phyloP scores from a whole-genome alignment of 2,888 invertebrate species.

The Coenonympha arcania region DNA sequence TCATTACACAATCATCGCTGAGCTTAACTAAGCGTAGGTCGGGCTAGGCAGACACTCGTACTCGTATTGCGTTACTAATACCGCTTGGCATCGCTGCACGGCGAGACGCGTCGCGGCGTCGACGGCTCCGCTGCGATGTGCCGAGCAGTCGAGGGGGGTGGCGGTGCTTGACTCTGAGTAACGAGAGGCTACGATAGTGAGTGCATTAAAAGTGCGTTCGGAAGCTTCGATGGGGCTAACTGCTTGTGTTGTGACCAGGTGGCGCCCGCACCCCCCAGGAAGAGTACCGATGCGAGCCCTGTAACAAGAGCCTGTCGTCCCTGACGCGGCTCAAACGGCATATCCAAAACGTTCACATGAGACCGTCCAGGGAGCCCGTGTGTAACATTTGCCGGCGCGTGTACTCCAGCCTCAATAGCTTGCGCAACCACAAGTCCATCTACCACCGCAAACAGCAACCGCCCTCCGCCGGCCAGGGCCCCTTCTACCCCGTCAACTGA shows the following conservation, averaged over 20 bases:
- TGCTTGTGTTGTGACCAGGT: conserved; percentile 78
- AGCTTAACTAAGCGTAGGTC: conserved; percentile 51
- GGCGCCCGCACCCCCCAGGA: conserved; percentile 84
- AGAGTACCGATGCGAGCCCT: conserved; percentile 92
- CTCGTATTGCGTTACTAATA: conserved; percentile 64
- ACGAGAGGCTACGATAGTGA: conserved; percentile 68
- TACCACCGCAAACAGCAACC: conserved; percentile 89
- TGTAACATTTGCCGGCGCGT: conserved; percentile 94
- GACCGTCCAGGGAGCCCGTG: conserved; percentile 90
- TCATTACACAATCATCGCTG: conserved; percentile 48
- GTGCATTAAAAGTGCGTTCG: conserved; percentile 72
- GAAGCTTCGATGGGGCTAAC: conserved; percentile 70
- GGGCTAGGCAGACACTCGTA: conserved; percentile 46
- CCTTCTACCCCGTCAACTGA: conserved; percentile 69
- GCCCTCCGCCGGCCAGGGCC: conserved; percentile 62
- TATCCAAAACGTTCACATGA: conserved; percentile 93
- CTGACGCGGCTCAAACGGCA: conserved; percentile 91
- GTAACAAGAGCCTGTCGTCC: conserved; percentile 92
- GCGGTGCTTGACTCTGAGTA: conserved; percentile 66
- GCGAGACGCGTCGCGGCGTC: no score
- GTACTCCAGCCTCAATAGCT: conserved; percentile 91
- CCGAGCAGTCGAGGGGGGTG: conserved; percentile 67
- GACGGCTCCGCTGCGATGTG: no score
- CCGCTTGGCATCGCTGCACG: conserved; percentile 58
- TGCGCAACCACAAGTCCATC: conserved; percentile 94